phyloP scores from a whole-genome alignment of 2,797 vertebrate genomes.

The Buphagus erythrorhynchus region DNA sequence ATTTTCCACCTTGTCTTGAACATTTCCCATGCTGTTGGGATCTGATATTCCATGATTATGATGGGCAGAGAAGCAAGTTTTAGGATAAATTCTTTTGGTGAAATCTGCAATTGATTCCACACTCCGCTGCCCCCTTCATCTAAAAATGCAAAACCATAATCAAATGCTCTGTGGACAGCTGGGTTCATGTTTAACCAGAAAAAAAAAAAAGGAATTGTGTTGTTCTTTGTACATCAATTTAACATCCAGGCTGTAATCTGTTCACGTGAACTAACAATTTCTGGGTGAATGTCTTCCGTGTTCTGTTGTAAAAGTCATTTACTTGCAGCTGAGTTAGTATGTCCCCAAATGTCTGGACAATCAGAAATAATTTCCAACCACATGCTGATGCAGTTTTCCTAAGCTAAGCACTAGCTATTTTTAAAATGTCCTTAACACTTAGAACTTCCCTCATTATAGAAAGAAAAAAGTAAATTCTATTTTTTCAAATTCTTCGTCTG shows the following conservation, averaged over 20 bases:
- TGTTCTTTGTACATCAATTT: background rate
- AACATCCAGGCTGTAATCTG: background rate
- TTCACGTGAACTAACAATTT: background rate
- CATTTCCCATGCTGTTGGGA: background rate
- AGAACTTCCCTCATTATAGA: background rate
- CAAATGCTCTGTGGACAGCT: background rate
- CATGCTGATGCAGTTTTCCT: background rate
- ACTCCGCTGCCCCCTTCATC: accelerated
- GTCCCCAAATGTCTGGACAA: background rate
- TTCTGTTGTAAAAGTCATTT: background rate
- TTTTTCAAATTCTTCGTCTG: background rate
- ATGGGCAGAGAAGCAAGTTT: background rate
- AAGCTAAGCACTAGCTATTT: background rate
- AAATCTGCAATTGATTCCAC: background rate
- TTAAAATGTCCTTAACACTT: background rate
- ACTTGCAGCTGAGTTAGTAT: background rate
- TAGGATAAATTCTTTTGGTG: background rate
- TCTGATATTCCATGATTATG: background rate
- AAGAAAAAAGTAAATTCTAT: background rate
- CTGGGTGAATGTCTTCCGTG: background rate
- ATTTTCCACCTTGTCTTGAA: background rate
- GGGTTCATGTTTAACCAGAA: background rate
- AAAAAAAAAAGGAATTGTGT: background rate
- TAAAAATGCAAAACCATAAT: background rate
- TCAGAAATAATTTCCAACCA: background rate